Base-by-base conservation (phyloP, 2,797 vertebrate species). In the Pogonophryne albipinna region DNA sequence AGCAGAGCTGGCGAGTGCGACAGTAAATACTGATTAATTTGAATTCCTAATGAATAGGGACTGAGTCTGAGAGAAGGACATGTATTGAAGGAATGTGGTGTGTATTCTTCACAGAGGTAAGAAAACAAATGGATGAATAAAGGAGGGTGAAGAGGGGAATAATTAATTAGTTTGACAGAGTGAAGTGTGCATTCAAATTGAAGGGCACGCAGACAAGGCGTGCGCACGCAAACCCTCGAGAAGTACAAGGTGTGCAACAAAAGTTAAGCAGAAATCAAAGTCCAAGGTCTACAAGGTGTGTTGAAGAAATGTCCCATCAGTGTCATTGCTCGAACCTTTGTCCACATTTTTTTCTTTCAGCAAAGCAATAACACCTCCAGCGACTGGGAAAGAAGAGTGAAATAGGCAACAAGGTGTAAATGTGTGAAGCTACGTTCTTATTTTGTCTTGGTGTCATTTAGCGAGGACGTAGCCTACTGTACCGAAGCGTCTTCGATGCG, bases 21-120 rank as follows among this genome's bases (percentile, higher is more conserved):
- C 89, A 88, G 90, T 92, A 93, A 93, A 92, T 92, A 92, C 91
- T 86, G 90, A 91, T 90, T 93, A 85, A 92, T 93, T 93, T 92
- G 91, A 92, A 92, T 93, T 91, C 85, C 78, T 90, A 91, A 93
- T 93, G 92, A 93, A 93, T 93, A 92, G 84, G 61, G 16, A 38
- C 71, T 1, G 80, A 79, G 86, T 84, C 84, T 87, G 79, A 87
- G 76, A 77, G 87, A 88, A 85, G 85, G 77, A 82, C 89, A 85
- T 84, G 86, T 85, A 91, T 92, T 90, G 89, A 89, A 93, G 88
- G 90, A 92, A 92, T 92, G 91, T 80, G 83, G 80, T 77, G 50
- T 75, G 88, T 83, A 84, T 91, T 92, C 81, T 91, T 91, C 66
- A 79, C 76, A 83, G 82, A 85, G 84, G 85, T 86, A 88, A 80